These are phyloP conservation scores for Sparidentex hasta DNA, from an alignment of 2,797 vertebrate genomes.

Conservation along the genomic window DNA sequence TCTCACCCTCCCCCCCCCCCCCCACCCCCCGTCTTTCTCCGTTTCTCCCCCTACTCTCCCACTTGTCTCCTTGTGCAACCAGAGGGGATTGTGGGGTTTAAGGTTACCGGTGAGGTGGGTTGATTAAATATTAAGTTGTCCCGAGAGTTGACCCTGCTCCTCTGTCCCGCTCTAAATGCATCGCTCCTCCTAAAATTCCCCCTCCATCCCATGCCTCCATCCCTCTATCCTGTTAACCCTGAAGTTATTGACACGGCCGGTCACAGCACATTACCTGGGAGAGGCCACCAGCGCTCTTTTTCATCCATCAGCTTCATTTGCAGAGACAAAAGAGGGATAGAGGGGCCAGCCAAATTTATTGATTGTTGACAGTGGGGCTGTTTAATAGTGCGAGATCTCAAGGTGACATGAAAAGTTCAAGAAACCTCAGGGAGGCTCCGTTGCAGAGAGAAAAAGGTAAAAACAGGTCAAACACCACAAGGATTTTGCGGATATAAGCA, in stretches of 20 bases:
- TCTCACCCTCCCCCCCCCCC: slow-evolving; percentile 12
- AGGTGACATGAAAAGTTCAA: slow-evolving; percentile 70
- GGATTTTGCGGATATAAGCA: not conserved
- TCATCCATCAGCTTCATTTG: slow-evolving; percentile 79
- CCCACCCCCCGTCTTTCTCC: not conserved
- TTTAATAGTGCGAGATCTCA: slow-evolving; percentile 58
- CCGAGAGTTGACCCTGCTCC: slow-evolving; percentile 75
- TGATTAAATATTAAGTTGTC: slow-evolving; percentile 86
- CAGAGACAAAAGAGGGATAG: slow-evolving; percentile 63
- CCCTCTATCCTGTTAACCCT: slow-evolving; percentile 55
- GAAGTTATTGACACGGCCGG: slow-evolving; percentile 56
- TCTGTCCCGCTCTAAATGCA: slow-evolving; percentile 49
- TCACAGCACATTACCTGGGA: slow-evolving; percentile 64
- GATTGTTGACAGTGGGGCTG: slow-evolving; percentile 66
- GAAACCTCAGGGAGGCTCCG: slow-evolving; percentile 45
- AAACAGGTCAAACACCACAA: too few relatives aligned
- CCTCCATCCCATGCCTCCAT: not conserved
- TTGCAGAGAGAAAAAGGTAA: not conserved
- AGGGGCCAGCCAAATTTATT: slow-evolving; percentile 57
- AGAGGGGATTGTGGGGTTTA: slow-evolving; percentile 71
- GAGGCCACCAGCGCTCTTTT: slow-evolving; percentile 50
- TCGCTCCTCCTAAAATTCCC: slow-evolving; percentile 21
- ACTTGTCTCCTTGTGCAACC: slow-evolving; percentile 32
- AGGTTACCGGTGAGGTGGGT: slow-evolving; percentile 67
- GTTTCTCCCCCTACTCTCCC: not conserved